Evolutionary conservation across 2,113 vertebrate species (phyloP).

Genomic region (Leucoraja erinaceus): DNA sequence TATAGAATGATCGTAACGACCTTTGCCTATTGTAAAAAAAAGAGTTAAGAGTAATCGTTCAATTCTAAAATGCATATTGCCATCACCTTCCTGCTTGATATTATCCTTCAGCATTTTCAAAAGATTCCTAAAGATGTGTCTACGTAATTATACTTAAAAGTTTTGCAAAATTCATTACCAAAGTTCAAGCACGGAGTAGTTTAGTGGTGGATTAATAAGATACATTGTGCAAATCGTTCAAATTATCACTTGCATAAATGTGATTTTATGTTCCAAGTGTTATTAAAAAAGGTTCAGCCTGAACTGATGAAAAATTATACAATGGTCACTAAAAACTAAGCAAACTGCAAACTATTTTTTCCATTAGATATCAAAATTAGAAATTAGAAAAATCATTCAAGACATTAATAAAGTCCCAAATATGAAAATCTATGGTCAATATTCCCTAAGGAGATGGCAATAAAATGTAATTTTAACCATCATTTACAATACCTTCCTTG

Average conservation of each 20-base stretch:
- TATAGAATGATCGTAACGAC: constrained; percentile 77
- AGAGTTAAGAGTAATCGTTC: not conserved
- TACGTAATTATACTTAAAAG: not conserved
- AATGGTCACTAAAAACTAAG: not conserved
- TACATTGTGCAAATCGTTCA: too few species aligned
- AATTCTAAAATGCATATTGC: not conserved
- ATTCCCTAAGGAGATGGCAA: not conserved
- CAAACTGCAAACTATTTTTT: not conserved
- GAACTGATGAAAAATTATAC: not conserved
- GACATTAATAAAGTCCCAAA: not conserved
- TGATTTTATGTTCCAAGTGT: not conserved
- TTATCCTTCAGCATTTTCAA: not conserved
- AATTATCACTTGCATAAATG: too few species aligned
- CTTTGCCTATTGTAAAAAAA: constrained; percentile 59
- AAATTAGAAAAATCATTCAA: not conserved
- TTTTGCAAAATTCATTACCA: not conserved
- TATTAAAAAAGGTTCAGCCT: not conserved
- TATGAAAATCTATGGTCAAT: not conserved
- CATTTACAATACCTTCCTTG: not conserved
- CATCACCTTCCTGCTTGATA: not conserved
- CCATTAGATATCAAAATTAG: too few species aligned
- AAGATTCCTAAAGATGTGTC: not conserved
- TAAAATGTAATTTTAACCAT: not conserved
- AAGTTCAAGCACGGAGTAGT: not conserved
- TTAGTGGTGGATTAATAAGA: not conserved